Evolutionary conservation across 2,797 vertebrate genomes (phyloP).

Genomic region (Myripristis murdjan): DNA sequence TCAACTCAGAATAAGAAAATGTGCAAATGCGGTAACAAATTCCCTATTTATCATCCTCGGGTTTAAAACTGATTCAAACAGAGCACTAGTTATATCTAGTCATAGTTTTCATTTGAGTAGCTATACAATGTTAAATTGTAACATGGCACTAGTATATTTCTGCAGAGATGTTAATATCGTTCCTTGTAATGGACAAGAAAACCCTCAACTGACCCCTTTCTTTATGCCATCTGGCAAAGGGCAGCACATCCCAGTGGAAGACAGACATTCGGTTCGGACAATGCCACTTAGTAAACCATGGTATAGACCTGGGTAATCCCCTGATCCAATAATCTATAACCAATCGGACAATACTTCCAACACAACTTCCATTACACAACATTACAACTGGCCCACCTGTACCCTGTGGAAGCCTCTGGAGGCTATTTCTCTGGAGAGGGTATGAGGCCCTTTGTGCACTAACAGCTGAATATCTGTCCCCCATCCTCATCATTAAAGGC

Average conservation of each 20-base stretch:
- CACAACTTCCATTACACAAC: too few species aligned
- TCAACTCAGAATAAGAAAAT: constrained; percentile 17
- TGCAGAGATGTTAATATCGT: constrained; percentile 26
- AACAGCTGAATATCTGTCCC: constrained; percentile 87
- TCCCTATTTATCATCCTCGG: constrained; percentile 1
- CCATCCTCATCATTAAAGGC: constrained; percentile 89
- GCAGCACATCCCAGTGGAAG: background rate
- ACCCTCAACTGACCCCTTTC: constrained; percentile 13
- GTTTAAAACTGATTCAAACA: constrained; percentile 13
- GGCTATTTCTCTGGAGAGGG: constrained; percentile 3
- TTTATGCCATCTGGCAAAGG: constrained; percentile 4
- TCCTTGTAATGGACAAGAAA: constrained; percentile 20
- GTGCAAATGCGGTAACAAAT: constrained; percentile 28
- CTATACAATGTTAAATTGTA: constrained; percentile 36
- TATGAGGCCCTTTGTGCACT: constrained; percentile 41
- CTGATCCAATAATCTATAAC: constrained; percentile 23
- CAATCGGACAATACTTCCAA: constrained; percentile 15
- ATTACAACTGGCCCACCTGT: background rate
- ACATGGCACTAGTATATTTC: constrained; percentile 72
- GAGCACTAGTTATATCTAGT: background rate
- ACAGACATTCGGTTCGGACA: constrained; percentile 15
- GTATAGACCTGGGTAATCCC: constrained; percentile 3
- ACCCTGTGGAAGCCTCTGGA: constrained; percentile 8
- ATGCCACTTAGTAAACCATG: constrained; percentile 28
- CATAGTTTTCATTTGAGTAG: background rate